Percentiles rank a stretch among this genome's conserved stretches.
Evolutionary conservation across 2,888 invertebrate genomes (phyloP).

Genomic region (Erebia palarica): DNA sequence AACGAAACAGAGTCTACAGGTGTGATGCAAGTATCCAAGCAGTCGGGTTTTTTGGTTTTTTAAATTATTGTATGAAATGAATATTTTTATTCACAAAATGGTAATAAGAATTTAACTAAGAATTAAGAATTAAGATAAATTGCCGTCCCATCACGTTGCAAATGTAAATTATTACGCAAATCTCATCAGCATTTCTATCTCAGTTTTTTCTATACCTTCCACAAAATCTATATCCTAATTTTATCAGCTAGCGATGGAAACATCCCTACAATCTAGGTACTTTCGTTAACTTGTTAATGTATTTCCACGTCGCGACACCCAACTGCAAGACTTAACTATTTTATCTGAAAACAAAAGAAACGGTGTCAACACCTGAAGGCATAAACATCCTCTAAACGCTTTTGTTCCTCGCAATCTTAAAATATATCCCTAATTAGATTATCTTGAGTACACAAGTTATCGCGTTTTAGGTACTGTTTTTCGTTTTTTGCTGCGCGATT

Average conservation of each 20-base stretch:
- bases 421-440: slow-evolving; percentile 23
- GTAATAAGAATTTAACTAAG: too few relatives aligned
- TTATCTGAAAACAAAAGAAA: slow-evolving; percentile 24
- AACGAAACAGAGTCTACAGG: too few relatives aligned
- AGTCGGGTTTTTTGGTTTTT: too few relatives aligned
- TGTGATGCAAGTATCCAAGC: too few relatives aligned
- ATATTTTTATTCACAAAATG: too few relatives aligned
- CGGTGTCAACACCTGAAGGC: slow-evolving; percentile 19
- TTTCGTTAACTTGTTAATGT: slow-evolving; percentile 14
- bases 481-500: neutral
- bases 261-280: neutral
- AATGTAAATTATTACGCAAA: too few relatives aligned
- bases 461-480: slow-evolving; percentile 1
- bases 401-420: slow-evolving; percentile 23
- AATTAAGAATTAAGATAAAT: too few relatives aligned
- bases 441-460: slow-evolving; percentile 4
- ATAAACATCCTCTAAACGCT: slow-evolving; percentile 22
- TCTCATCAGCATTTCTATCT: neutral
- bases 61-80: too few relatives aligned
- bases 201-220: neutral
- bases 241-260: neutral
- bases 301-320: slow-evolving; percentile 19
- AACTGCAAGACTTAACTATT: slow-evolving; percentile 17
- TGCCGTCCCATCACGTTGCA: too few relatives aligned
- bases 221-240: neutral